These are phyloP conservation scores for Drosophila stalkeri DNA, from an alignment of 2,888 invertebrate species.

Conservation along the genomic window DNA sequence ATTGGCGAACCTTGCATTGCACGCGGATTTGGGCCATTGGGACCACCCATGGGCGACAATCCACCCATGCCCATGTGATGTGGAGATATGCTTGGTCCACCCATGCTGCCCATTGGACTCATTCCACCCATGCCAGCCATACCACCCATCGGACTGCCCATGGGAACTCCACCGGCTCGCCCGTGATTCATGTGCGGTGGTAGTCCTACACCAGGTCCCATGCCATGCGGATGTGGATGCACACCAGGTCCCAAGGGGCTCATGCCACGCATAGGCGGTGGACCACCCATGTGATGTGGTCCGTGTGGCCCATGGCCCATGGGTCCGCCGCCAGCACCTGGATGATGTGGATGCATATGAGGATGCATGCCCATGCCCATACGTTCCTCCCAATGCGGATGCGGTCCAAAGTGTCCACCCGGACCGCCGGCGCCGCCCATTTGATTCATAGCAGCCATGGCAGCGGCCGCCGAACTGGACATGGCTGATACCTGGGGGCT, in stretches of 20 bases:
- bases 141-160: slow-evolving; percentile 87
- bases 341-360: slow-evolving; percentile 90
- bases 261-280: slow-evolving; percentile 86
- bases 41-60: slow-evolving; percentile 87
- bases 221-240: slow-evolving; percentile 78
- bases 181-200: slow-evolving; percentile 85
- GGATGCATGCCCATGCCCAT: slow-evolving; percentile 86
- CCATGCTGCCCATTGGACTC: slow-evolving; percentile 86
- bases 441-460: slow-evolving; percentile 88
- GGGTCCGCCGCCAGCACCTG: slow-evolving; percentile 87
- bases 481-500: slow-evolving; percentile 88
- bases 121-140: slow-evolving; percentile 86
- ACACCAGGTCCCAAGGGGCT: slow-evolving; percentile 80
- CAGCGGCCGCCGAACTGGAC: slow-evolving; percentile 84
- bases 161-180: slow-evolving; percentile 81
- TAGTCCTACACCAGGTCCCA: slow-evolving; percentile 82
- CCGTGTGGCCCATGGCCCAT: slow-evolving; percentile 83
- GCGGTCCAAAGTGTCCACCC: slow-evolving; percentile 79
- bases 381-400: slow-evolving; percentile 86
- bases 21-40: slow-evolving; percentile 86
- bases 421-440: slow-evolving; percentile 85
- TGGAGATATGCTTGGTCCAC: slow-evolving; percentile 85
- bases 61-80: slow-evolving; percentile 84
- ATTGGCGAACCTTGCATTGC: slow-evolving; percentile 89
- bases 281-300: slow-evolving; percentile 87